Base-by-base conservation (phyloP, 2,888 invertebrate species). In the Dicranocentrus wangi region DNA sequence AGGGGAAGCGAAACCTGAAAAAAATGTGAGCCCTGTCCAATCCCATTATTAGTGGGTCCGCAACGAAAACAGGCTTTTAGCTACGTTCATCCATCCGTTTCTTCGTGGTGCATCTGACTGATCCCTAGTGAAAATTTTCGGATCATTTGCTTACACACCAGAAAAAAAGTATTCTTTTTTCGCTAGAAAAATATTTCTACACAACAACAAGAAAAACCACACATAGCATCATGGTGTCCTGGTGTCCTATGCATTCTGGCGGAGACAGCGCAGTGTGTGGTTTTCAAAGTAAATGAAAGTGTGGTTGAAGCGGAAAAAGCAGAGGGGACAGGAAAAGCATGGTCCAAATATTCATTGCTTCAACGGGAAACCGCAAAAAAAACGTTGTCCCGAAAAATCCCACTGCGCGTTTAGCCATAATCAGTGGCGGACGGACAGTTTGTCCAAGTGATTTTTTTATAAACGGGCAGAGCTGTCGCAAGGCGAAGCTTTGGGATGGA, bases 111-210 rank as follows among this genome's bases (percentile, higher is more conserved):
- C 23, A 58, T 25, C 23, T 58, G 58, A 58, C 25, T 58, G 58
- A 25, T 58, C 58, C 58, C 58, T 25, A 58, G 58, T 58, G 58
- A 58, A 58, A 58, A 58, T 58, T 58, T 58, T 58, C 58, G 58
- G 23, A 58, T 58, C 58, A 58, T 58, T 58, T 58, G 58, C 25
- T 58, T 58, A 58, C n/a, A 58, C 58, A 58, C 15, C 43, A 43
- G n/a, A 43, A 43, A 43, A 58, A 25, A 7, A 25, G 10, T 32
- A 32, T 32, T 32, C 10, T 10, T 10, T 10, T 32, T 32, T 32
- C 10, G 32, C 10, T 7, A 32, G 10, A 3, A 3, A 10, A 3
- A 32, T 7, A 32, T 32, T 7, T 7, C 32, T 32, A 32, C 32
- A 32, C 3, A 32, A 32, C 10, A 10, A 10, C 3, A 7, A 32